Conservation (phyloP, 2,797 vertebrate genomes). For the Mus minutoides region DNA sequence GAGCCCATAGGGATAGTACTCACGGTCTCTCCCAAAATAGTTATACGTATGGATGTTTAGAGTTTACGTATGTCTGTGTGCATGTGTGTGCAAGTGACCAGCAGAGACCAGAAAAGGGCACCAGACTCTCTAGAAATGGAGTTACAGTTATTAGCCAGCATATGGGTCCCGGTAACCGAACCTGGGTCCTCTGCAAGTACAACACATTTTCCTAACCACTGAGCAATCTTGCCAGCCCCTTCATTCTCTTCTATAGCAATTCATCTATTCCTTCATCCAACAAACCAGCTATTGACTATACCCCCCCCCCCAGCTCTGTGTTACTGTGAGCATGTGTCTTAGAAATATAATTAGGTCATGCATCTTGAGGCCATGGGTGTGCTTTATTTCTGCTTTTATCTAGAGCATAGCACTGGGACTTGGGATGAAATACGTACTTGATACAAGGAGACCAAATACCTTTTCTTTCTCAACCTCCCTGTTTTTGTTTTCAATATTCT, state of each 20-base stretch:
- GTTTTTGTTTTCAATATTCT: neutral
- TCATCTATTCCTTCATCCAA: neutral
- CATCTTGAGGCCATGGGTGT: neutral
- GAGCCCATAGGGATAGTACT: neutral
- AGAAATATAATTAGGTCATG: neutral
- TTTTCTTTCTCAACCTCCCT: neutral
- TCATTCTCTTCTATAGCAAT: neutral
- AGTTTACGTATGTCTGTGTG: neutral
- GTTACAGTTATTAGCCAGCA: neutral
- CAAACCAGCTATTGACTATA: accelerated
- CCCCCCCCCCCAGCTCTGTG: neutral
- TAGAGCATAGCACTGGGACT: neutral
- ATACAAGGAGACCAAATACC: neutral
- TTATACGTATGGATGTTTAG: neutral
- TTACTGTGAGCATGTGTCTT: neutral
- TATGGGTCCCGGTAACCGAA: neutral
- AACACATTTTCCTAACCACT: neutral
- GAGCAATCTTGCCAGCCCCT: neutral
- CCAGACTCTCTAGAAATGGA: neutral
- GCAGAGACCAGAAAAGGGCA: neutral
- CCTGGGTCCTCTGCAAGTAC: neutral
- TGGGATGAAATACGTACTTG: neutral
- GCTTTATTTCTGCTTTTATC: neutral
- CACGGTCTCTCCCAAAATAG: neutral
- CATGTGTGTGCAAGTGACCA: neutral